Conservation (phyloP, 2,113 vertebrate genomes). For the Ramphastos sulfuratus region DNA sequence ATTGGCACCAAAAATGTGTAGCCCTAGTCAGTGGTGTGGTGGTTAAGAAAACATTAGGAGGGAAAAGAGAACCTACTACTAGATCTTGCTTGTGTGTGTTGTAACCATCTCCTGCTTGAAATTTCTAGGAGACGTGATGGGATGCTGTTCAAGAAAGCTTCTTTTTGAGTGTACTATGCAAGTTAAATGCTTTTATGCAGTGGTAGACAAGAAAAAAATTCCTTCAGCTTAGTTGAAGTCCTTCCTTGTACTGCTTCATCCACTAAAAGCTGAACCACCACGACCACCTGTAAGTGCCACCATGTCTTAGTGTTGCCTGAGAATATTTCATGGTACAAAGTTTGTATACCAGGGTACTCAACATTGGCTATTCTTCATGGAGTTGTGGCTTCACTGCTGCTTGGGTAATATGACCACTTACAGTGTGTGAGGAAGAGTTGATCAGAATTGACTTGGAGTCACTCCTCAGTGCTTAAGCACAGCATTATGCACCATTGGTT, state of each 20-base stretch:
- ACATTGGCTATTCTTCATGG: not conserved
- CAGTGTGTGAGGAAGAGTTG: not conserved
- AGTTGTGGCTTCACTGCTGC: not conserved
- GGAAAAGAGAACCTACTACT: not conserved
- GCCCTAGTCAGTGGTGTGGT: slow-evolving; percentile 25
- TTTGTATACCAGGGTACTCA: not conserved
- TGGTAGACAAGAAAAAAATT: not conserved
- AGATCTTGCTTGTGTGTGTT: not conserved
- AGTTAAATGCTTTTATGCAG: slow-evolving; percentile 24
- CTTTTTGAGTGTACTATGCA: slow-evolving; percentile 53
- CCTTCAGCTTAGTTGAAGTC: not conserved
- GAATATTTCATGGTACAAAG: slow-evolving; percentile 15
- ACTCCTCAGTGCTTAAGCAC: not conserved
- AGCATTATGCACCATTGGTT: not conserved
- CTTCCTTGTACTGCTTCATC: slow-evolving; percentile 10
- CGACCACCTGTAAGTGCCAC: not conserved
- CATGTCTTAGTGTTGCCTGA: not conserved
- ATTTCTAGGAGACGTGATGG: not conserved
- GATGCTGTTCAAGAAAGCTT: not conserved
- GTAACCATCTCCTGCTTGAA: not conserved
- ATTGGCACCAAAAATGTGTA: slow-evolving; percentile 6
- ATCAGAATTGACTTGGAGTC: not conserved
- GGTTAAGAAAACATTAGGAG: slow-evolving; percentile 1
- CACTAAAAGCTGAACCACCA: not conserved
- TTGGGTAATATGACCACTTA: not conserved